Evolutionary conservation across 2,113 vertebrate genomes (phyloP).

Genomic region (Diphyllodes magnificus): DNA sequence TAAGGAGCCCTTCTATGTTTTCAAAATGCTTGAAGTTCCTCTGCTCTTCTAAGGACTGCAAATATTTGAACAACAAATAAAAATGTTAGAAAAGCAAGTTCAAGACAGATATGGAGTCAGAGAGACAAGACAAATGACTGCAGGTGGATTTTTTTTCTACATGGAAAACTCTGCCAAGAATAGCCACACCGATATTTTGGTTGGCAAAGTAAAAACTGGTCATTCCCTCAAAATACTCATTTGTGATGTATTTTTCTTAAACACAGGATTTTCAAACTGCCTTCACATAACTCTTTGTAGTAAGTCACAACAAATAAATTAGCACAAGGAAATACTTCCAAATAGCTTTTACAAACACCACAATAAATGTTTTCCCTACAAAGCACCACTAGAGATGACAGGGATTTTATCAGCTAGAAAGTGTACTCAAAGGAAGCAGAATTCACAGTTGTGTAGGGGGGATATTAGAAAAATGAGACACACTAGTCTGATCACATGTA

Average conservation of each 20-base stretch:
- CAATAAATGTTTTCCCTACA: background rate
- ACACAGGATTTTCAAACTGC: background rate
- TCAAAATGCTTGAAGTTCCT: conserved; percentile 64
- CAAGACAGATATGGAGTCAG: background rate
- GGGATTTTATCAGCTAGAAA: background rate
- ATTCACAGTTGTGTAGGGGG: background rate
- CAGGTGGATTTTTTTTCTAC: background rate
- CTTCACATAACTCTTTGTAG: background rate
- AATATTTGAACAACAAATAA: conserved; percentile 68
- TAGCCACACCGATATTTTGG: background rate
- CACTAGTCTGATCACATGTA: background rate
- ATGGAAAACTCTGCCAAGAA: background rate
- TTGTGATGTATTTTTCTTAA: background rate
- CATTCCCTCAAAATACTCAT: background rate
- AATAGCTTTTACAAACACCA: background rate
- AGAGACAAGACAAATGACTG: background rate
- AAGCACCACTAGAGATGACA: background rate
- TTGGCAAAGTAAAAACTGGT: background rate
- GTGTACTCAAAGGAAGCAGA: background rate
- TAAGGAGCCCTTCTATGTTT: conserved; percentile 63
- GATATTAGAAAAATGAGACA: background rate
- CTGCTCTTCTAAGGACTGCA: conserved; percentile 56
- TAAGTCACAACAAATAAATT: background rate
- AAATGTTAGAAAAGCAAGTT: conserved; percentile 16
- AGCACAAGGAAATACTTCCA: background rate